phyloP scores from a whole-genome alignment of 2,113 vertebrate genomes.

The Daphoenositta chrysoptera region DNA sequence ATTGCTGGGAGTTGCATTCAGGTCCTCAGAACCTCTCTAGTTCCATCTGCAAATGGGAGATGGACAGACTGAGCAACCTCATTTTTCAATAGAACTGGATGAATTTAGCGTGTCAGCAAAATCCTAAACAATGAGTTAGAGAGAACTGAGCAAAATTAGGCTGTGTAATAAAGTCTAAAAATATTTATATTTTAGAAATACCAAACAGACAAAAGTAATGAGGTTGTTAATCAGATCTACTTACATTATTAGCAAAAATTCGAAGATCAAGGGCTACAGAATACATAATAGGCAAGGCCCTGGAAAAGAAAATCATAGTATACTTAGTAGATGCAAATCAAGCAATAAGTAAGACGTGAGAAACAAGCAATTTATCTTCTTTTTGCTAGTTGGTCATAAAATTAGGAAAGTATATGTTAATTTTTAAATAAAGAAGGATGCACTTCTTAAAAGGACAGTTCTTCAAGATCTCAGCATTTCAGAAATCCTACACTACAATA shows the following conservation, averaged over 20 bases:
- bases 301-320: conserved; percentile 32
- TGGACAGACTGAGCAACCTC: not conserved
- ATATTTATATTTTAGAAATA: not conserved
- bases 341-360: not conserved
- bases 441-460: not conserved
- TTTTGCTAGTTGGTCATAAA: not conserved
- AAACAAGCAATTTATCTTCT: not conserved
- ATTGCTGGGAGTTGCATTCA: not conserved
- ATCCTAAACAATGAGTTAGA: not conserved
- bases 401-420: not conserved
- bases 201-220: not conserved
- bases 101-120: not conserved
- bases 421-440: not conserved
- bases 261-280: conserved; percentile 91
- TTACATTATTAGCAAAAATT: conserved; percentile 95
- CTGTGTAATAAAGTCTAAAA: not conserved
- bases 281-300: conserved; percentile 95
- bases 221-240: conserved; percentile 33
- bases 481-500: not conserved
- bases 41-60: not conserved
- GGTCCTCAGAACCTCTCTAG: not conserved
- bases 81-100: not conserved
- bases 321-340: not conserved
- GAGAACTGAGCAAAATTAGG: not conserved
- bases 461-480: not conserved